Evolutionary conservation across 2,797 vertebrate species (phyloP), one percentile per base, ranked within the genome.

Genomic region (Trachops cirrhosus): DNA sequence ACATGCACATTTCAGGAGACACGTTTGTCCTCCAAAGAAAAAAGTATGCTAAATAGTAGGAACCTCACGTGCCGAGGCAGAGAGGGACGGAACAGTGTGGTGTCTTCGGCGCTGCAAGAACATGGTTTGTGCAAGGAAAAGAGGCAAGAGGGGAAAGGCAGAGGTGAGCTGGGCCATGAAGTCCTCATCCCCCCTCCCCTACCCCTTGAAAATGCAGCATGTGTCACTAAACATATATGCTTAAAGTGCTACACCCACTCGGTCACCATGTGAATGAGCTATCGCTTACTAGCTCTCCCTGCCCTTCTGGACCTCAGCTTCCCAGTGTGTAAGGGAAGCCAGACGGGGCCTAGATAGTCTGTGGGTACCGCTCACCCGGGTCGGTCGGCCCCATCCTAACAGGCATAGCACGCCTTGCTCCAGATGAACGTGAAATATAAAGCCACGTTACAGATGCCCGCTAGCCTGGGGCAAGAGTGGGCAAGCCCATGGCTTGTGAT

Each of bases 251-350:
- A 67, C 18, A 59, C 14, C 11, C 24, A 62, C 54, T 44, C 87
- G 39, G 39, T 88, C 78, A 83, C 52, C 37, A 1, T 46, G 10
- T 7, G 15, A 9, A 54, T 68, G 52, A 82, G 24, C 41, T 78
- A 5, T 64, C 59, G 54, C 48, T 59, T 57, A 48, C 26, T 9
- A 75, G 50, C 52, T 74, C 6, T 50, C 21, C 22, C 19, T 50
- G 24, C 5, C 29, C 54, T 75, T 37, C 34, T 77, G 71, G 83
- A 67, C 21, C 94, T 91, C 77, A 24, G 24, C 79, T 95, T 95
- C 50, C 37, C 80, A 16, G 4, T 0, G 0, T 39, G 4, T 54
- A 70, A 90, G 41, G 86, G 32, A 92, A 86, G 54, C 18, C 54
- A 93, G 50, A 39, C 32, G 39, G 41, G 11, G 19, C 46, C 71